Base-by-base conservation (phyloP, 92 coral and sea anemone genomes). In the Plumapathes pennacea region DNA sequence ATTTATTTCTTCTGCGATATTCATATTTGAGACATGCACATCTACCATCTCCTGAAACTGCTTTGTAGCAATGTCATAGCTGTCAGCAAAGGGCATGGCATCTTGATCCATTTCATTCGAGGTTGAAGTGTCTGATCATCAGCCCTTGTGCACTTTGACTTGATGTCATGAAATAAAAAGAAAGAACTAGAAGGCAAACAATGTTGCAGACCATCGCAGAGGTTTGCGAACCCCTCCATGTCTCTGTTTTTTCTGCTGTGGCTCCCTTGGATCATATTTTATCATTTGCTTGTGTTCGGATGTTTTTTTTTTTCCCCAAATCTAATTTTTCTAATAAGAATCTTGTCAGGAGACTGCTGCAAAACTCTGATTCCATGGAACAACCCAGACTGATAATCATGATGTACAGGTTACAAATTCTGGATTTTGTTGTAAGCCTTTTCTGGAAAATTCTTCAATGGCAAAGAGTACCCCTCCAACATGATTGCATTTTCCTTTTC, bases 341-440 rank as follows among this genome's bases (percentile, higher is more conserved):
- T 29, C 1, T 48, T 27, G 3, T 62, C 70, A 0, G 50, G 70
- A 58, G 47, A 58, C 25, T 62, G 77, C 81, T 48, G 87, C 33
- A 3, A 80, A 54, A 32, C 72, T 81, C 57, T 81, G 87, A 25
- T 66, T 81, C 38, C 72, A 25, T 30, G 81, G 81, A 1, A 80
- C 76, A 4, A 64, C 77, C 81, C 48, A 46, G 32, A 62, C 57
- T 1, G 58, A 62, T 32, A 62, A 48, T 46, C 34, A 47, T 48
- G 57, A 62, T 62, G 69, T 62, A 37, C 57, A 32, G 3, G 47
- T 22, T 23, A 62, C 26, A 5, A 37, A 47, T 47, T 62, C 57
- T 9, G 42, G 31, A 43, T 60, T 51, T 2, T 60, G 43, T 29
- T 44, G 41, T 3, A 43, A 10, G 36, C 69, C 57, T 0, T 46